Percentiles rank a stretch among this genome's conserved stretches.
Evolutionary conservation across 2,797 vertebrate genomes (phyloP).

Genomic region (Cetoscarus ocellatus): DNA sequence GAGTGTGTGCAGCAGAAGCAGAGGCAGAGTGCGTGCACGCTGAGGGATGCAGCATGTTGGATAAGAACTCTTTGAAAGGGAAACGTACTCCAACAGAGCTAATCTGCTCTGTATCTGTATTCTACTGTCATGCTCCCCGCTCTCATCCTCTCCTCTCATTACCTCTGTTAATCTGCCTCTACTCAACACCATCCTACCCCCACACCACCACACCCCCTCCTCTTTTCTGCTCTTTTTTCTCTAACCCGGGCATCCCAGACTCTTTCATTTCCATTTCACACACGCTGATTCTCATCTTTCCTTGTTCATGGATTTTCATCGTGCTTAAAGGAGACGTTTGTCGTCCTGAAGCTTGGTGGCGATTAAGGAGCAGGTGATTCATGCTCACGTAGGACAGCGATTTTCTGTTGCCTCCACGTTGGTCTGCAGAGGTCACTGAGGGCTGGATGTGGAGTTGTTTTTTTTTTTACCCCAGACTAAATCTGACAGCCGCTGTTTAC

Average conservation of each 20-base stretch:
- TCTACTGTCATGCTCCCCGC: slow-evolving; percentile 66
- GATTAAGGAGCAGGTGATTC: slow-evolving; percentile 19
- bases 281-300: slow-evolving; percentile 45
- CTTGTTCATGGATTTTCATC: slow-evolving; percentile 38
- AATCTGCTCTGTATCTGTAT: slow-evolving; percentile 78
- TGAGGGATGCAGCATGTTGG: slow-evolving; percentile 59
- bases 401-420: background rate
- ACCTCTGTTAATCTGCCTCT: slow-evolving; percentile 72
- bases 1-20: slow-evolving; percentile 36
- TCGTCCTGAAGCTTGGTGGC: slow-evolving; percentile 19
- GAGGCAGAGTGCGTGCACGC: slow-evolving; percentile 31
- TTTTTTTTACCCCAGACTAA: background rate
- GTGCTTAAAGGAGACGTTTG: slow-evolving; percentile 36
- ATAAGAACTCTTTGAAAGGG: slow-evolving; percentile 75
- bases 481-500: background rate
- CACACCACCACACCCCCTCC: background rate
- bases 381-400: slow-evolving; percentile 1
- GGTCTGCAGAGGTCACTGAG: background rate
- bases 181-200: slow-evolving; percentile 29
- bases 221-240: slow-evolving; percentile 6
- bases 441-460: slow-evolving; percentile 9
- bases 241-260: slow-evolving; percentile 40
- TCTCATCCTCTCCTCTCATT: slow-evolving; percentile 77
- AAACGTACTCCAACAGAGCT: slow-evolving; percentile 68
- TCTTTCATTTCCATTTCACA: slow-evolving; percentile 73